Evolutionary conservation across 1,140 invertebrate genomes (phyloP), one percentile per base, ranked within the genome.

Genomic region (Periplaneta americana): DNA sequence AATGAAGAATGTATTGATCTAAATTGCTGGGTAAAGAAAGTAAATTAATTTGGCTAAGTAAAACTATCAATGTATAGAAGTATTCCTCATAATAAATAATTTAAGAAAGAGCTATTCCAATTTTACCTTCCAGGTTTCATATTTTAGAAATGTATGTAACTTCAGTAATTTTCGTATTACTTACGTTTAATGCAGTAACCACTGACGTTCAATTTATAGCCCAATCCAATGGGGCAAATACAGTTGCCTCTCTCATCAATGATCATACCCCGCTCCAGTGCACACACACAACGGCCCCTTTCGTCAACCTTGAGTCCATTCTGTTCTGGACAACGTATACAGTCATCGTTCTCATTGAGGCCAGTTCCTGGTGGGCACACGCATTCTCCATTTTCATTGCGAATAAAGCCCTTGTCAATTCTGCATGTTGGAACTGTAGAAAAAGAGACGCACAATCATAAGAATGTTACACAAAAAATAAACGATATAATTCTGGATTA

Each of bases 281-380:
- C 95, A 85, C 96, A 97, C 0, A 96, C 93, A 84, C 96, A 97
- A 28, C 93, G 91, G 11, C 95, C 95, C 75, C 92, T 90, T 36
- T 93, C 91, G 83, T 96, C 95, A 11, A 96, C 88, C 78, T 93
- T 91, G 84, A 93, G 93, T 13, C 95, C 95, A 83, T 93, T 91
- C 75, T 93, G 92, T 28, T 90, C 88, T 34, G 90, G 88, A 85
- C 96, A 97, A 13, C 93, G 91, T 1, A 92, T 90, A 85, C 96
- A 97, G 83, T 95, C 92, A 34, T 95, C 94, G 82, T 92, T 91
- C 35, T 92, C 90, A 84, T 96, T 92, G n/a, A 95, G 89, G 9
- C 93, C 95, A 83, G 92, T 93, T 57, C 93, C 94, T 28, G 92
- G 92, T 81, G 94, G 93, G 87, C 95, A 96, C 0, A 94, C 89